These are phyloP conservation scores for Cotesia congregata DNA, from an alignment of 2,888 invertebrate species.

Conservation along the genomic window DNA sequence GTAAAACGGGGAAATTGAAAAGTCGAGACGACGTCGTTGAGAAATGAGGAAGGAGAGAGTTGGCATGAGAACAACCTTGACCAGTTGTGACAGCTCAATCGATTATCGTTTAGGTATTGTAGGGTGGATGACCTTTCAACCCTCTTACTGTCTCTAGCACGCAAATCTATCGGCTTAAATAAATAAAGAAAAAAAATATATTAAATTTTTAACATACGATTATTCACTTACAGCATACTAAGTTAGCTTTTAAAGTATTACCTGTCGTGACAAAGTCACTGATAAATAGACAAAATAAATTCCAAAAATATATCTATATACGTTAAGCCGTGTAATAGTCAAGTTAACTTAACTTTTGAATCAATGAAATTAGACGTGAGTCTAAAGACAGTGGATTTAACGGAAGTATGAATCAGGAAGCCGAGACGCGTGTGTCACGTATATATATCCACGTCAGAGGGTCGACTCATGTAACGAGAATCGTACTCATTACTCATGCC, in stretches of 20 bases:
- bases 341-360: background rate
- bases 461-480: conserved; percentile 25
- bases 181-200: background rate
- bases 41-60: conserved; percentile 30
- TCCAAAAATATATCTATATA: no score
- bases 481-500: conserved; percentile 29
- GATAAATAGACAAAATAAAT: background rate
- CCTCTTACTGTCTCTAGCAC: conserved; percentile 6
- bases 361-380: conserved; percentile 19
- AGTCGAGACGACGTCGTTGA: conserved; percentile 8
- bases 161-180: background rate
- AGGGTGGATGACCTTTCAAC: conserved; percentile 45
- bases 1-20: conserved; percentile 23
- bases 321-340: no score
- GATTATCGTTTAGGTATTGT: conserved; percentile 50
- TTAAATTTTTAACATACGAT: background rate
- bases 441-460: conserved; percentile 39
- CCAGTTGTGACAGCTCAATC: conserved; percentile 49
- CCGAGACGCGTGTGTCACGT: conserved; percentile 43
- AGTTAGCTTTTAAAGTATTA: background rate
- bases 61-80: conserved; percentile 50
- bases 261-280: background rate
- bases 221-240: background rate
- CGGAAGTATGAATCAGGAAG: conserved; percentile 46
- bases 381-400: conserved; percentile 30